phyloP scores from a whole-genome alignment of 2,797 vertebrate genomes.

The Ceryle rudis region DNA sequence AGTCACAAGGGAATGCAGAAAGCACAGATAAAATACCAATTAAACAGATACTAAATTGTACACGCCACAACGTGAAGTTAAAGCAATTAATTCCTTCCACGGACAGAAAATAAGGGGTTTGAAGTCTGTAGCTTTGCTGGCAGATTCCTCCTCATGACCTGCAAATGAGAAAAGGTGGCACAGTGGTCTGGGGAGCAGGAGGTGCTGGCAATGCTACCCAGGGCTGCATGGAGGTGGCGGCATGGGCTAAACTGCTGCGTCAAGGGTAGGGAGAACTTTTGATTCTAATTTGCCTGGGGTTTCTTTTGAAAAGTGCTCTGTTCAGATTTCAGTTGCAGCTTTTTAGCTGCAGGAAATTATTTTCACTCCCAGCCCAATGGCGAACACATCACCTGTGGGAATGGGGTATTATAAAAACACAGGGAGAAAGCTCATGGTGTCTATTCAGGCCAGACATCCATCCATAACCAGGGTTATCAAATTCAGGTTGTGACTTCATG shows the following conservation, averaged over 20 bases:
- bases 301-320: neutral
- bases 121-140: neutral
- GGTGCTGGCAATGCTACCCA: no score
- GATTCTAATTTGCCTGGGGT: neutral
- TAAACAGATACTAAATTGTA: neutral
- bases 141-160: neutral
- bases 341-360: neutral
- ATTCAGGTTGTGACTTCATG: neutral
- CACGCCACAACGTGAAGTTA: neutral
- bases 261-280: neutral
- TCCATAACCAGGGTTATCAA: neutral
- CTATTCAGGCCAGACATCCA: neutral
- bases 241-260: neutral
- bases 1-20: neutral
- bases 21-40: neutral
- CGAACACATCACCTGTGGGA: neutral
- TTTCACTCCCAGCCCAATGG: neutral
- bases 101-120: neutral
- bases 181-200: neutral
- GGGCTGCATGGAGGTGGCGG: neutral
- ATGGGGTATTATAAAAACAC: neutral
- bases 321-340: neutral
- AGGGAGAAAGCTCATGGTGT: neutral
- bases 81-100: neutral
- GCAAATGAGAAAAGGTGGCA: neutral